These are phyloP conservation scores for Schizopygopsis pylzovi DNA, from an alignment of 2,797 vertebrate genomes.

Conservation along the genomic window DNA sequence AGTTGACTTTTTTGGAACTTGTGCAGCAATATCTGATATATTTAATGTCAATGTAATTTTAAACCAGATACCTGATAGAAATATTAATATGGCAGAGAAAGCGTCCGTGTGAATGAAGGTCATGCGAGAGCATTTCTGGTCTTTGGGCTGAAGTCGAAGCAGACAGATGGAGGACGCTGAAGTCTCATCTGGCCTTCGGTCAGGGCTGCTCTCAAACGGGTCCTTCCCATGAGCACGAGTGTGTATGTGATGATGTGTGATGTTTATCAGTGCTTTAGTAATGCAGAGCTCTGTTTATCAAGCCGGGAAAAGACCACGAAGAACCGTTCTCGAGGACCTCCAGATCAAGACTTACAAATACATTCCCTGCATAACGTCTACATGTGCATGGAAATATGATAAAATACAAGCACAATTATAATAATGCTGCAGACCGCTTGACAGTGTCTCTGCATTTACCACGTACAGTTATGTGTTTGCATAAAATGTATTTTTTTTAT, in stretches of 20 bases:
- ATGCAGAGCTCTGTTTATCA: not conserved
- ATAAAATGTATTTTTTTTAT: no score
- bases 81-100: not conserved
- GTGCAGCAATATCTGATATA: not conserved
- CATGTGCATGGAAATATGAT: no score
- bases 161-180: not conserved
- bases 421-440: no score
- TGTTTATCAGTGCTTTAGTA: conserved; percentile 6
- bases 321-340: no score
- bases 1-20: not conserved
- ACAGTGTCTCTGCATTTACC: no score
- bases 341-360: no score
- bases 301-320: not conserved
- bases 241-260: not conserved
- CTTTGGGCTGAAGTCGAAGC: not conserved
- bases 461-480: not conserved
- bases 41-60: not conserved
- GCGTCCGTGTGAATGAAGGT: not conserved
- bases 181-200: conserved; percentile 17
- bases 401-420: no score
- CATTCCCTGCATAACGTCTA: no score
- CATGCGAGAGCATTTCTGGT: not conserved
- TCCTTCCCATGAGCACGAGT: conserved; percentile 4
- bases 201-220: not conserved
- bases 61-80: not conserved